A percentile compares a stretch with the other conserved stretches of the same genome.
These are phyloP conservation scores for Gymnocephalus cernua DNA, from an alignment of 2,113 vertebrate genomes.

Conservation along the genomic window DNA sequence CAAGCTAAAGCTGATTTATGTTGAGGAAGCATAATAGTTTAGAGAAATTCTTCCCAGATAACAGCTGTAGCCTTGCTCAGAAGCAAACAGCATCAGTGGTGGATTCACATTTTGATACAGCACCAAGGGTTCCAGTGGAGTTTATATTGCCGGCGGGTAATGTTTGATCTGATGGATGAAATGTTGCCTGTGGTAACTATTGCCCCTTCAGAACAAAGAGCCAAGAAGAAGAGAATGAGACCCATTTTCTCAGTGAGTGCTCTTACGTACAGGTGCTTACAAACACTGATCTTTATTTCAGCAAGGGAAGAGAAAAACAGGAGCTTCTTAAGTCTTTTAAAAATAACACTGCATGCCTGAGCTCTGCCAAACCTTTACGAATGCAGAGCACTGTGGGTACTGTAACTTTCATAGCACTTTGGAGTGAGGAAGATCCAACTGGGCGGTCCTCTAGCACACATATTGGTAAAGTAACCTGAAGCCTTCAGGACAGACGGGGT, in stretches of 20 bases:
- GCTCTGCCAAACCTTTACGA: constrained; percentile 55
- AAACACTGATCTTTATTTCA: constrained; percentile 59
- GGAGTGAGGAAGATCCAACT: constrained; percentile 39
- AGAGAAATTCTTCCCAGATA: constrained; percentile 63
- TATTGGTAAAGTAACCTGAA: constrained; percentile 40
- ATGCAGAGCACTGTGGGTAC: constrained; percentile 44
- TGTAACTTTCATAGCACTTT: constrained; percentile 52
- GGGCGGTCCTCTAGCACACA: constrained; percentile 46
- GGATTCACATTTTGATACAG: constrained; percentile 52
- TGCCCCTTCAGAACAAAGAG: constrained; percentile 64
- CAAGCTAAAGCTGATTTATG: constrained; percentile 78
- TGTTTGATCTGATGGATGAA: constrained; percentile 55
- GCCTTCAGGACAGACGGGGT: constrained; percentile 28
- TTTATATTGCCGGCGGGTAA: constrained; percentile 31
- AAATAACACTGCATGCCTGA: constrained; percentile 48
- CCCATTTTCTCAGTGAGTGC: constrained; percentile 49
- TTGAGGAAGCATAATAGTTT: constrained; percentile 66
- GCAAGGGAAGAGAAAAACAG: constrained; percentile 51
- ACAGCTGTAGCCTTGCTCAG: constrained; percentile 56
- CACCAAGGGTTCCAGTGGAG: constrained; percentile 33
- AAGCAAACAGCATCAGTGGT: constrained; percentile 51
- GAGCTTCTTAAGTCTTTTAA: constrained; percentile 67
- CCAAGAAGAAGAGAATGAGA: constrained; percentile 62
- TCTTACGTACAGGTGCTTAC: constrained; percentile 57
- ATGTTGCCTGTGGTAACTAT: constrained; percentile 48